Evolutionary conservation across 2,888 invertebrate species (phyloP), one percentile per base, ranked within the genome.

Genomic region (Clanis bilineata): DNA sequence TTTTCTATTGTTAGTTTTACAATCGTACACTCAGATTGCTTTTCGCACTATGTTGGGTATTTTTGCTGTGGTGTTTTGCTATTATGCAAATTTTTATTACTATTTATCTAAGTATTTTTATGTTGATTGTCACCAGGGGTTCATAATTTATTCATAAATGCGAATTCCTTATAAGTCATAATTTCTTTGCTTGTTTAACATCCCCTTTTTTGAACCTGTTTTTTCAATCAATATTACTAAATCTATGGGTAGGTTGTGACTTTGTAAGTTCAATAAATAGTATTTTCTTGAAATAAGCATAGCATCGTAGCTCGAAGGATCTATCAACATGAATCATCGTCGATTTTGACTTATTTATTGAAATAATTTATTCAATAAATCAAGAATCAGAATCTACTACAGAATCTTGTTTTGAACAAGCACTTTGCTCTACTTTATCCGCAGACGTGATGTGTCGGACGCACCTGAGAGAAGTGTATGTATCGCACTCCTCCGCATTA

Each of bases 31-130:
- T 47, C 10, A 23, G 6, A 7, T 51, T 10, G 32, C 18, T 51
- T 28, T 32, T 32, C 15, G 32, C 28, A 15, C 15, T 28, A 18
- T 32, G 51, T 28, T 51, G 51, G 18, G 18, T 6, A 18, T 32
- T 51, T 51, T 32, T 51, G 21, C 51, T 18, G 32, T 51, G 32
- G 10, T 10, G 51, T 51, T 51, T 32, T 18, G 28, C 51, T 28
- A 18, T 51, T 51, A 51, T 51, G 51, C 32, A 28, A 51, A 51
- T 51, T 51, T 51, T 32, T 32, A 51, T 18, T 15, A 51, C 51
- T 32, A 32, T 18, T 51, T 51, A 28, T 28, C n/a, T 25, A 51
- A 32, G 18, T 51, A 51, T 51, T 51, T 47, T 21, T 51, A 51
- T 51, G 32, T 15, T 51, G 47, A 51, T 47, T 47, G 28, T 47